Evolutionary conservation across 2,888 invertebrate species (phyloP).

Genomic region (Synanthedon vespiformis): DNA sequence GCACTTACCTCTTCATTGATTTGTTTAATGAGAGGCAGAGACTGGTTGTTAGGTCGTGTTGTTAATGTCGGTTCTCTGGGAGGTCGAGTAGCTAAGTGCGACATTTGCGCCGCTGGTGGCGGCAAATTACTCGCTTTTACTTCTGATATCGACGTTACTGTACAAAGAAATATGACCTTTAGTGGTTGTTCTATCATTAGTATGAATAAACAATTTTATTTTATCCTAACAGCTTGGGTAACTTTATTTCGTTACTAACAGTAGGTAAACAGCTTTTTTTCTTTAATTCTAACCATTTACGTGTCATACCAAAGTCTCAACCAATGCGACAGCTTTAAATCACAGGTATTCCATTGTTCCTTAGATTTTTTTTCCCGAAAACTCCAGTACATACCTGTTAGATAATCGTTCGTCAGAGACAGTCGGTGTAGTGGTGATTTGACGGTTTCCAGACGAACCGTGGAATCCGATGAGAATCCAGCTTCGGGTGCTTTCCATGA

Average conservation of each 20-base stretch:
- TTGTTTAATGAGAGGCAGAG: constrained; percentile 52
- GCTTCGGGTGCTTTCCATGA: constrained; percentile 64
- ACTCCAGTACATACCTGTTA: constrained; percentile 45
- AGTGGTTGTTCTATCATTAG: too few relatives aligned
- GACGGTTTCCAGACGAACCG: constrained; percentile 41
- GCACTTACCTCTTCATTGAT: constrained; percentile 56
- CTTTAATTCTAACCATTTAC: too few relatives aligned
- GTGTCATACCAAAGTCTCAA: too few relatives aligned
- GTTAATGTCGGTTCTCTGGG: constrained; percentile 22
- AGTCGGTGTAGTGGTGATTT: constrained; percentile 54
- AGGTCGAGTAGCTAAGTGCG: constrained; percentile 11
- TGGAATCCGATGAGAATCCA: constrained; percentile 52
- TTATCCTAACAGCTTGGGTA: too few relatives aligned
- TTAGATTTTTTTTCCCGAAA: constrained; percentile 10
- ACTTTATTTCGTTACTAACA: too few relatives aligned
- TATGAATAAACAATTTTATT: too few relatives aligned
- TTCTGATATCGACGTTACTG: constrained; percentile 53
- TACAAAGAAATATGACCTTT: neutral
- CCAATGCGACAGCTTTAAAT: too few relatives aligned
- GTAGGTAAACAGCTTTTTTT: too few relatives aligned
- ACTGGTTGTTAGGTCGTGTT: constrained; percentile 43
- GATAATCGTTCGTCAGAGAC: constrained; percentile 64
- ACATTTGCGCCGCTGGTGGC: constrained; percentile 26
- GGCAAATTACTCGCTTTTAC: constrained; percentile 53
- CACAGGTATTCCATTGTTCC: too few relatives aligned